Base-by-base conservation (phyloP, 2,888 invertebrate species). In the Girardia tigrina region DNA sequence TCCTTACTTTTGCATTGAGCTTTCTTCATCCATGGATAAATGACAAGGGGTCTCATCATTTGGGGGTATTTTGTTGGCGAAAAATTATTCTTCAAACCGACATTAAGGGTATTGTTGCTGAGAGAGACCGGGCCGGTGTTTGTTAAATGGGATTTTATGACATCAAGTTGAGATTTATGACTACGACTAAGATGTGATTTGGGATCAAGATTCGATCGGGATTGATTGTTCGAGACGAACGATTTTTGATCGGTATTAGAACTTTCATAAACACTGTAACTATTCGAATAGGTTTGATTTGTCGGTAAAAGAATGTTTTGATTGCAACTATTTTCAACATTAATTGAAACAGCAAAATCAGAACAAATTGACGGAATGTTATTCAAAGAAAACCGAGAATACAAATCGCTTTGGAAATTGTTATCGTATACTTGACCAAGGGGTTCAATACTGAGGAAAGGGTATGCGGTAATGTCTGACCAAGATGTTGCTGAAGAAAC, bases 21-120 rank as follows among this genome's bases (percentile, higher is more conserved):
- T 56, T 69, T 42, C 26, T 74, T 74, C 74, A 74, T 74, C 74
- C 74, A 74, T 4, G 74, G 74, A 28, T 74, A 74, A 56, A 74
- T 74, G 2, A 74, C 74, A 2, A 69, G 74, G 23, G 56, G 74
- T 26, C 74, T 56, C 56, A 56, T 56, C 56, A 56, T 56, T 56
- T 56, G 56, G 23, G 56, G 56, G 23, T 56, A 56, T 56, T 56
- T 56, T 56, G 56, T 56, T n/a, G 56, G 56, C 6, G 56, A 56
- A 56, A 56, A 56, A n/a, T 56, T 56, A 56, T n/a, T 56, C 23
- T 56, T 56, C 56, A 56, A 56, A 20, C 56, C 56, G n/a, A 56
- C 56, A 56, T 56, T 56, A n/a, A 56, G 4, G 4, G 56, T 4
- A 56, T 56, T 56, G n/a, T 4, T 56, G n/a, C 23, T 56, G n/a